phyloP scores from a whole-genome alignment of 2,797 vertebrate species.

The Ctenochaetus hawaiiensis region DNA sequence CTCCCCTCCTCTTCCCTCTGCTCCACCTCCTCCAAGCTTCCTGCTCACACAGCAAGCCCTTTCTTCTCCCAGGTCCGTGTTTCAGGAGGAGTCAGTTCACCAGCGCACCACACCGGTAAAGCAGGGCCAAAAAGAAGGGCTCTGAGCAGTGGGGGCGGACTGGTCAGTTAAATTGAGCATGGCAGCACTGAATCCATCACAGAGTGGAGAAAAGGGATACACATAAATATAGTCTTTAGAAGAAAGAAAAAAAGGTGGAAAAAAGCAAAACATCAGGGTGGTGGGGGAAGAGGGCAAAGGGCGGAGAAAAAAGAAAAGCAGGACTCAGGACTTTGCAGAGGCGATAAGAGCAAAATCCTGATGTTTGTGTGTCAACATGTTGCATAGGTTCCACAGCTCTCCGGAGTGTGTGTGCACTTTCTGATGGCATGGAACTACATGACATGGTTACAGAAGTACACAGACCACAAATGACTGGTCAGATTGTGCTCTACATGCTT shows the following conservation, averaged over 20 bases:
- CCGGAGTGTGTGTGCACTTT: background rate
- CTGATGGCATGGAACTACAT: background rate
- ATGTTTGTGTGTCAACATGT: background rate
- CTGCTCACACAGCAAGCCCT: slow-evolving; percentile 70
- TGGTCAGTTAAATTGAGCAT: slow-evolving; percentile 58
- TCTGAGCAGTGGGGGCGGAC: slow-evolving; percentile 39
- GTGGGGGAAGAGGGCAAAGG: slow-evolving; percentile 8
- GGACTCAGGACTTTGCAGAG: background rate
- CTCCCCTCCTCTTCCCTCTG: slow-evolving; percentile 54
- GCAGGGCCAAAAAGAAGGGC: slow-evolving; percentile 45
- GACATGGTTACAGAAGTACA: background rate
- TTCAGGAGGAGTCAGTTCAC: slow-evolving; percentile 59
- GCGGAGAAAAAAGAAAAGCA: background rate
- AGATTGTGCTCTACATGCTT: background rate
- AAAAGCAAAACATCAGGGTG: slow-evolving; percentile 8
- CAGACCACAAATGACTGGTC: background rate
- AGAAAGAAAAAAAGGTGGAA: slow-evolving; percentile 22
- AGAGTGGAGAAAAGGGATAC: slow-evolving; percentile 20
- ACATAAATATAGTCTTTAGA: slow-evolving; percentile 46
- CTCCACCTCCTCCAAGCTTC: slow-evolving; percentile 70
- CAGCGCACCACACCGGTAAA: slow-evolving; percentile 44
- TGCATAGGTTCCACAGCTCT: background rate
- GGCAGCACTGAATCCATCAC: slow-evolving; percentile 63
- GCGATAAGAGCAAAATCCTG: background rate
- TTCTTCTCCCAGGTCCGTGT: slow-evolving; percentile 64